Base-by-base conservation (phyloP, 2,888 invertebrate genomes). In the Metopia argyrocephala region DNA sequence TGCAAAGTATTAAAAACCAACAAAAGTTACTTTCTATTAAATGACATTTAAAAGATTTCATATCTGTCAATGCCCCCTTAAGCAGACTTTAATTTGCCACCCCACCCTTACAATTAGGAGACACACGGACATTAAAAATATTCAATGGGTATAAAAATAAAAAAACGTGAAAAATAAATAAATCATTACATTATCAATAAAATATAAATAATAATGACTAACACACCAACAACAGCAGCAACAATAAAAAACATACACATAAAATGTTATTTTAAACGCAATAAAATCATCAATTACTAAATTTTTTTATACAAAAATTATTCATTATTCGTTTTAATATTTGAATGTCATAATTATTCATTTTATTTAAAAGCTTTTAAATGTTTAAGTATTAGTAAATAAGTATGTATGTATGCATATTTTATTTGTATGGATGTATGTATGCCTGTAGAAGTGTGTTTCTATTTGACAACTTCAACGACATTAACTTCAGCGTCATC, bases 251-350 rank as follows among this genome's bases (percentile, higher is more conserved):
- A 45, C 48, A 27, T 25, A 54, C 20, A 50, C 48, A 20, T 25
- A 31, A 65, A 73, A n/a, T n/a, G n/a, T n/a, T n/a, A n/a, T n/a
- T n/a, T n/a, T n/a, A n/a, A 76, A 70, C 66, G 62, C 74, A 78
- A 74, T 70, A 78, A 78, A 81, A 81, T 74, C 74, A 76, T 79
- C 68, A 82, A 79, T 79, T 79, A 79, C 73, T 76, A 82, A 76
- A 76, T 59, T 82, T 76, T 82, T 76, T 79, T 64, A 82, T 73
- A 82, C 15, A 38, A 38, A 31, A 38, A 38, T 38, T 38, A 38
- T 38, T 38, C 15, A 12, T 38, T 15, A 3, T 38, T 38, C 38
- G 15, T 38, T 38, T 38, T 38, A 12, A 38, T 38, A 12, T 38
- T 9, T 38, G 12, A 38, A 82, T 76, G 78, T 79, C 82, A 79